Base-by-base conservation (phyloP, 2,113 vertebrate genomes). In the Atlantisia rogersi region DNA sequence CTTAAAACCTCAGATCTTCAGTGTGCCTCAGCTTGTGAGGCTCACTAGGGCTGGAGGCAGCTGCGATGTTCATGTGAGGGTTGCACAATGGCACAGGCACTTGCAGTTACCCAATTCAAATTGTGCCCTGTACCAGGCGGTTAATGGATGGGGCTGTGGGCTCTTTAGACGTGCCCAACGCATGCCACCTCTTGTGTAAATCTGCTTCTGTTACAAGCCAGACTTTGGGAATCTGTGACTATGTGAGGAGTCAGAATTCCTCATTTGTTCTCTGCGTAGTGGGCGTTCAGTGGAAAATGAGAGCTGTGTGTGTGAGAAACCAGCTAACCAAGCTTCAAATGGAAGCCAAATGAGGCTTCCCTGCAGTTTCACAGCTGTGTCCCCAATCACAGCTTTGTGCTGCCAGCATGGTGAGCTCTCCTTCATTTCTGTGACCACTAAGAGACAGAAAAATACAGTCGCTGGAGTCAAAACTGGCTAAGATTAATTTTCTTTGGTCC, bases 261-360 rank as follows among this genome's bases (percentile, higher is more conserved):
- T 87, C 75, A 85, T 95, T 96, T 96, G 83, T 89, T 94, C 83
- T 91, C 50, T 42, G 59, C 19, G 17, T 95, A 86, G 91, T 86
- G 83, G 70, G 81, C 88, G 79, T 92, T 96, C 88, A 92, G 73
- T 78, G 74, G 94, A 86, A 96, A 96, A 93, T 79, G 69, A 91
- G 88, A 93, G 73, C 88, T 76, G n/a, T 69, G 35, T 77, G 78
- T 76, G 28, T 87, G 88, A 96, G 94, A 94, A 89, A 87, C 88
- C 86, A 94, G 86, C 91, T 94, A 95, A 90, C 83, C 81, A 92
- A 94, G 77, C 86, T 96, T 97, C 94, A 94, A 91, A 96, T 94
- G 94, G 88, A 93, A 96, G 94, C 88, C 91, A 96, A 89, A 93
- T 94, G 86, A 94, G 81, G 77, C 83, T 94, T 94, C 65, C 88